A percentile compares a stretch with the other conserved stretches of the same genome.
Evolutionary conservation across 2,113 vertebrate species (phyloP).

Genomic region (Leucopsar rothschildi): DNA sequence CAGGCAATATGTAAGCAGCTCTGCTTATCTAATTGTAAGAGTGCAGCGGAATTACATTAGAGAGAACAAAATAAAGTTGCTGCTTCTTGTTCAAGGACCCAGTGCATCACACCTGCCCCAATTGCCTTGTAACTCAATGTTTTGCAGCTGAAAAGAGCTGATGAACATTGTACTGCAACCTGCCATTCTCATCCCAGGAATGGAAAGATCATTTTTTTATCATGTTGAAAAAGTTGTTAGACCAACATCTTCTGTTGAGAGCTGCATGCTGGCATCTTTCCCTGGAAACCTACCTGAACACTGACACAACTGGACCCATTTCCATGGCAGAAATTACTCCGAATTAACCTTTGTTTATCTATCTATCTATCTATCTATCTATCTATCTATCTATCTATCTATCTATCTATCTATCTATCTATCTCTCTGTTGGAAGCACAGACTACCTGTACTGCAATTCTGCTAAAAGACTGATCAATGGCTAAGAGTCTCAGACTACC

Average conservation of each 20-base stretch:
- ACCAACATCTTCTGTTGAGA: not conserved
- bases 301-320: not conserved
- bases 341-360: not conserved
- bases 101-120: not conserved
- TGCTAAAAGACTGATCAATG: not conserved
- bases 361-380: not conserved
- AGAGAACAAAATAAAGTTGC: not conserved
- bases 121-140: fast-evolving
- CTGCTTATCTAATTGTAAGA: not conserved
- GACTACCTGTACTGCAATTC: not conserved
- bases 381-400: not conserved
- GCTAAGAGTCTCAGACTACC: not conserved
- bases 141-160: not conserved
- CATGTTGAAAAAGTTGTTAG: not conserved
- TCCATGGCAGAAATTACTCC: not conserved
- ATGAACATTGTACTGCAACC: not conserved
- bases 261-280: not conserved
- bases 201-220: not conserved
- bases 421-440: not conserved
- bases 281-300: not conserved
- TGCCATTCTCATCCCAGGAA: not conserved
- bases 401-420: not conserved
- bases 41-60: not conserved
- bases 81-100: not conserved
- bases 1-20: not conserved